These are phyloP conservation scores for zebrafish (Danio rerio) DNA, from an alignment of 2,113 vertebrate species.

Conservation along the genomic window GRCz12tu NC_133185.1:27173501-27174000, in stretches of 20 bases:
- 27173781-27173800: slow-evolving; percentile 34
- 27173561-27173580: background rate
- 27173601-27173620: background rate
- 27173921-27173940: slow-evolving; percentile 18
- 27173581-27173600: background rate
- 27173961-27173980: slow-evolving; percentile 34
- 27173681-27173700: slow-evolving; percentile 36
- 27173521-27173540: background rate
- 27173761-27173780: slow-evolving; percentile 19
- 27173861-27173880: slow-evolving; percentile 36
- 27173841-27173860: slow-evolving; percentile 50
- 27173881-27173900: slow-evolving; percentile 37
- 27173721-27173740: slow-evolving; percentile 27
- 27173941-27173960: slow-evolving; percentile 34
- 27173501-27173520: slow-evolving; percentile 17
- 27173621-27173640: slow-evolving; percentile 26
- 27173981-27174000: slow-evolving; percentile 43
- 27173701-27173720: slow-evolving; percentile 30
- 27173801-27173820: slow-evolving; percentile 8
- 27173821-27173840: slow-evolving; percentile 27
- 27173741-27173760: background rate
- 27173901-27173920: slow-evolving; percentile 39
- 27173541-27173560: background rate
- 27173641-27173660: slow-evolving; percentile 5
- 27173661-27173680: slow-evolving; percentile 25